phyloP scores from a whole-genome alignment of 2,113 vertebrate genomes.

The Conger conger region DNA sequence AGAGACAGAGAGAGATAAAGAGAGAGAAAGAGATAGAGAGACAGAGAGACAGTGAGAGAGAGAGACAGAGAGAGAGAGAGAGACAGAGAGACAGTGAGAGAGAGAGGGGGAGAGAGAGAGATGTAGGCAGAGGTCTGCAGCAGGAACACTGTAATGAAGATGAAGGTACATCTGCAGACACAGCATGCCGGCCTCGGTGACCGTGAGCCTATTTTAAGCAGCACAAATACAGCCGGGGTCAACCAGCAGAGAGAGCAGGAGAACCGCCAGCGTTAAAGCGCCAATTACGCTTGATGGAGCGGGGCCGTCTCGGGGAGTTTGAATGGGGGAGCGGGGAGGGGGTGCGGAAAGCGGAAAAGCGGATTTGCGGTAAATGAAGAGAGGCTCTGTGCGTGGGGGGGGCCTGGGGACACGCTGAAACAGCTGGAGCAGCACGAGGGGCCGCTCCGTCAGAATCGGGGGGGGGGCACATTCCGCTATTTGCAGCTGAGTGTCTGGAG shows the following conservation, averaged over 20 bases:
- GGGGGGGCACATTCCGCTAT: background rate
- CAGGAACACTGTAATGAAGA: background rate
- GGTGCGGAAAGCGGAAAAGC: background rate
- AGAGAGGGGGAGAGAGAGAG: background rate
- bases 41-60: background rate
- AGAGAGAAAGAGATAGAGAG: background rate
- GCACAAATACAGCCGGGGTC: slow-evolving; percentile 1
- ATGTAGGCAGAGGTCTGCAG: background rate
- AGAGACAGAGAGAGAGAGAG: background rate
- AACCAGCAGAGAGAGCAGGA: background rate
- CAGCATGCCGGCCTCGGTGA: background rate
- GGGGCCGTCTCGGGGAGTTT: background rate
- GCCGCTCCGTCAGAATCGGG: slow-evolving; percentile 9
- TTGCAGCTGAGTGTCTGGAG: background rate
- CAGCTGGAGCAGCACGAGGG: slow-evolving; percentile 14
- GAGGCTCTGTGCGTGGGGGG: background rate
- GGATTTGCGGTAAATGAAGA: slow-evolving; percentile 16
- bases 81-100: background rate
- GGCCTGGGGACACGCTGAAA: background rate
- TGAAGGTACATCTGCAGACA: background rate
- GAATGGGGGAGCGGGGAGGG: background rate
- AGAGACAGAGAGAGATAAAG: background rate
- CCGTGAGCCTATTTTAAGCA: background rate
- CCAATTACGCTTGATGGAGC: slow-evolving; percentile 21
- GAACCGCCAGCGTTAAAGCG: slow-evolving; percentile 13